These are phyloP conservation scores for Nomada lathburiana DNA, from an alignment of 2,888 invertebrate species.

Conservation along the genomic window DNA sequence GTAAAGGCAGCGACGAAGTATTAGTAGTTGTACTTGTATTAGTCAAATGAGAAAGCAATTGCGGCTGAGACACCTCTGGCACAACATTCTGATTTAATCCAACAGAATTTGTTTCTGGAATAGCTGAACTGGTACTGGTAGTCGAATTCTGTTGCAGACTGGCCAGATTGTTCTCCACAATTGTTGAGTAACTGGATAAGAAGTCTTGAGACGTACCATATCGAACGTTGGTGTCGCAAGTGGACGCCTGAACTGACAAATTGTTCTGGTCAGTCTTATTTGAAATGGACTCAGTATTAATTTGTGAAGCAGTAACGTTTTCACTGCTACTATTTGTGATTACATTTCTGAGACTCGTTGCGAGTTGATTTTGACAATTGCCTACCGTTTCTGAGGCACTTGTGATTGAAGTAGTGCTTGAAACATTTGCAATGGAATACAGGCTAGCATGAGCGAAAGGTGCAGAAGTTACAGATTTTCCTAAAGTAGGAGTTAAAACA, in stretches of 20 bases:
- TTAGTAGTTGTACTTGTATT: conserved; percentile 57
- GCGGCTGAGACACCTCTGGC: conserved; percentile 43
- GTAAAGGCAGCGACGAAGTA: conserved; percentile 52
- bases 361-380: conserved; percentile 42
- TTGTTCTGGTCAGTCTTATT: conserved; percentile 39
- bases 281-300: conserved; percentile 32
- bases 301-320: conserved; percentile 38
- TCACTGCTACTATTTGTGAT: conserved; percentile 19
- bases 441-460: conserved; percentile 50
- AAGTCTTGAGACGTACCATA: conserved; percentile 74
- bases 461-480: conserved; percentile 53
- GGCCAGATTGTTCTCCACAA: conserved; percentile 47
- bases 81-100: conserved; percentile 28
- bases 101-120: conserved; percentile 39
- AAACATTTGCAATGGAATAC: conserved; percentile 49
- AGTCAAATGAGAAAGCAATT: conserved; percentile 50
- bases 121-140: conserved; percentile 41
- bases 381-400: conserved; percentile 37
- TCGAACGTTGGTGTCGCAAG: conserved; percentile 66
- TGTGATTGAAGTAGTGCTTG: conserved; percentile 26
- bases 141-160: conserved; percentile 55
- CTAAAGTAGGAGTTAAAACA: conserved; percentile 49
- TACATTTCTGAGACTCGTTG: conserved; percentile 30
- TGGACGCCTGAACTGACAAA: conserved; percentile 51
- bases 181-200: conserved; percentile 72